A percentile compares a stretch with the other conserved stretches of the same genome.
Evolutionary conservation across 2,888 invertebrate species (phyloP).

Genomic region (Apamea sordens): DNA sequence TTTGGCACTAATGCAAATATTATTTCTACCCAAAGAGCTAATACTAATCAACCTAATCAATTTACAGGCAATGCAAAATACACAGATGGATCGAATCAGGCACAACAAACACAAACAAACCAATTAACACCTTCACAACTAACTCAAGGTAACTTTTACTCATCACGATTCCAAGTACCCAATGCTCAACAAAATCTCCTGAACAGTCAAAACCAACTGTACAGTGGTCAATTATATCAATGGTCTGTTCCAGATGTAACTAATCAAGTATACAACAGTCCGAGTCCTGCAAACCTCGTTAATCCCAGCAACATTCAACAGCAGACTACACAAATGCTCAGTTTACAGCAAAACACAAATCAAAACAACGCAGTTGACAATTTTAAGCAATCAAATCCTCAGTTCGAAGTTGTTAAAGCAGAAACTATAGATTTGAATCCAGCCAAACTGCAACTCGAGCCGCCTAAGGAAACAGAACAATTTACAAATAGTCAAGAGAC

Average conservation of each 20-base stretch:
- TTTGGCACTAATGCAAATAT: slow-evolving; percentile 59
- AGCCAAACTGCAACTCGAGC: slow-evolving; percentile 76
- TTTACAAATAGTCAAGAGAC: slow-evolving; percentile 75
- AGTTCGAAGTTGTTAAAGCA: slow-evolving; percentile 80
- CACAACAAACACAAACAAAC: slow-evolving; percentile 66
- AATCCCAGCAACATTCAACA: slow-evolving; percentile 65
- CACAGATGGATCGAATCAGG: slow-evolving; percentile 64
- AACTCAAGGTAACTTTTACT: slow-evolving; percentile 69
- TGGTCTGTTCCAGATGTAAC: slow-evolving; percentile 86
- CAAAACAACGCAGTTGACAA: slow-evolving; percentile 44
- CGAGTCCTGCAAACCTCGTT: slow-evolving; percentile 70
- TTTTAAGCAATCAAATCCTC: slow-evolving; percentile 53
- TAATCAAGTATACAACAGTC: slow-evolving; percentile 81
- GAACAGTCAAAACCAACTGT: slow-evolving; percentile 76
- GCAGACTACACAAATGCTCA: slow-evolving; percentile 64
- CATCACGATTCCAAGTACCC: slow-evolving; percentile 70
- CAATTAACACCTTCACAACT: slow-evolving; percentile 71
- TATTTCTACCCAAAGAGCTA: slow-evolving; percentile 63
- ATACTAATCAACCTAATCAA: slow-evolving; percentile 65
- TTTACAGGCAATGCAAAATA: slow-evolving; percentile 67
- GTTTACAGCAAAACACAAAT: slow-evolving; percentile 60
- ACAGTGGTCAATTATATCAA: slow-evolving; percentile 87
- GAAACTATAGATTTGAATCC: slow-evolving; percentile 73
- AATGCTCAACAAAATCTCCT: slow-evolving; percentile 61
- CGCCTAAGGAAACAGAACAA: slow-evolving; percentile 69